Conservation (phyloP, 2,888 invertebrate species). For the Leptothorax acervorum region DNA sequence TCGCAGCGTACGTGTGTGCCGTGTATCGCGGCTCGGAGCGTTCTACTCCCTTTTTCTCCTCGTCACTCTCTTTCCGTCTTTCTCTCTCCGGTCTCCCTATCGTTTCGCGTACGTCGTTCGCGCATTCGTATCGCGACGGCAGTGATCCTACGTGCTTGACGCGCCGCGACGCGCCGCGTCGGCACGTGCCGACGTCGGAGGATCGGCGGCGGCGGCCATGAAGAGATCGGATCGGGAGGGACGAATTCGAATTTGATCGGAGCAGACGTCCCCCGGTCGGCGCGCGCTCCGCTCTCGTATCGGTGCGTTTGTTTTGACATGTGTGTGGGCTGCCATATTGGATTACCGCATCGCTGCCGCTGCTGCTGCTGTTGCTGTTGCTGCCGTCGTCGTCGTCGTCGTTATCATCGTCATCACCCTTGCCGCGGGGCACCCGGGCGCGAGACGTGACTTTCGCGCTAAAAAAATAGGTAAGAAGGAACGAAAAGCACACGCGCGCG, state of each 20-base stretch:
- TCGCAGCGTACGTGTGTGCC: conserved; percentile 51
- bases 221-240: background rate
- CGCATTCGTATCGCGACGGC: conserved; percentile 13
- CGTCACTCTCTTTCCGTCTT: background rate
- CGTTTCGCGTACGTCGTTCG: conserved; percentile 33
- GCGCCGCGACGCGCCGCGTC: conserved; percentile 62
- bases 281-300: conserved; percentile 50
- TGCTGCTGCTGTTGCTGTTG: background rate
- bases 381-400: background rate
- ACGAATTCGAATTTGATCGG: conserved; percentile 22
- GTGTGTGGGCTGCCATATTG: conserved; percentile 82
- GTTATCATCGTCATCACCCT: background rate
- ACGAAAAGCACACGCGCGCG: background rate
- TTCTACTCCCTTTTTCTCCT: background rate
- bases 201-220: background rate
- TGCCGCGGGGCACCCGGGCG: conserved; percentile 32
- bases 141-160: conserved; percentile 38
- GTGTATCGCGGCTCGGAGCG: background rate
- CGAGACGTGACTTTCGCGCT: conserved; percentile 62
- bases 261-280: conserved; percentile 30
- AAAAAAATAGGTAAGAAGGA: conserved; percentile 62
- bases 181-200: conserved; percentile 47
- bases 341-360: conserved; percentile 77
- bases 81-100: conserved; percentile 17
- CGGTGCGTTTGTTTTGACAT: conserved; percentile 84